These are phyloP conservation scores for Cepaea hortensis DNA, from an alignment of 2,888 invertebrate genomes.

Conservation along the genomic window DNA sequence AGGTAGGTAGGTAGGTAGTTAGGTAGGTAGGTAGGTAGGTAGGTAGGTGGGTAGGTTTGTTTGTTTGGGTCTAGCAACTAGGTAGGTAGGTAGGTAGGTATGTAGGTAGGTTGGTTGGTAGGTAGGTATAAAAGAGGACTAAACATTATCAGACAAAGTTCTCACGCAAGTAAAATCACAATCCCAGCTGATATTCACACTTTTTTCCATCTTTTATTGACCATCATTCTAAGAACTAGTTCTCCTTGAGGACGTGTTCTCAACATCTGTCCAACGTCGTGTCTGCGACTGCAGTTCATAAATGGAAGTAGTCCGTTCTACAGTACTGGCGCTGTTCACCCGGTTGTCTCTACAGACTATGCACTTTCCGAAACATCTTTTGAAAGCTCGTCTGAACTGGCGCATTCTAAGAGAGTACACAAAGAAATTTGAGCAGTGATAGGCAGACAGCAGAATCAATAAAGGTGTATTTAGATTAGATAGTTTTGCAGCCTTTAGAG, in stretches of 20 bases:
- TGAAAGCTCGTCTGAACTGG: conserved; percentile 25
- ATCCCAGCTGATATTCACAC: no score
- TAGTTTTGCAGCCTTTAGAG: background rate
- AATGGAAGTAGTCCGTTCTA: background rate
- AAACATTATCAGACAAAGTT: no score
- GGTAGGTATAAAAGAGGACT: no score
- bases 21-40: no score
- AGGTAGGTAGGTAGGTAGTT: no score
- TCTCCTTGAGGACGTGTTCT: background rate
- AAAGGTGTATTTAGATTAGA: background rate
- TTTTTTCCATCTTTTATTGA: no score
- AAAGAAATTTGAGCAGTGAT: conserved; percentile 38
- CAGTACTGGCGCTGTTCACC: conserved; percentile 10
- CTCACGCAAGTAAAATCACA: no score
- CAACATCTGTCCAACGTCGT: background rate
- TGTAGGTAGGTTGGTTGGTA: no score
- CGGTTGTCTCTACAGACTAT: conserved; percentile 20
- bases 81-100: no score
- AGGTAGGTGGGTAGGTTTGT: no score
- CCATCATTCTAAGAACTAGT: no score
- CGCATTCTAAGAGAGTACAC: conserved; percentile 33
- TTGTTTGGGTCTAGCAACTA: no score
- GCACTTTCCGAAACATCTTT: conserved; percentile 30
- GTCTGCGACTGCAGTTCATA: conserved; percentile 8
- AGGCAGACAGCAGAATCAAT: background rate